phyloP scores from a whole-genome alignment of 2,113 vertebrate species.

The Platysternon megacephalum region DNA sequence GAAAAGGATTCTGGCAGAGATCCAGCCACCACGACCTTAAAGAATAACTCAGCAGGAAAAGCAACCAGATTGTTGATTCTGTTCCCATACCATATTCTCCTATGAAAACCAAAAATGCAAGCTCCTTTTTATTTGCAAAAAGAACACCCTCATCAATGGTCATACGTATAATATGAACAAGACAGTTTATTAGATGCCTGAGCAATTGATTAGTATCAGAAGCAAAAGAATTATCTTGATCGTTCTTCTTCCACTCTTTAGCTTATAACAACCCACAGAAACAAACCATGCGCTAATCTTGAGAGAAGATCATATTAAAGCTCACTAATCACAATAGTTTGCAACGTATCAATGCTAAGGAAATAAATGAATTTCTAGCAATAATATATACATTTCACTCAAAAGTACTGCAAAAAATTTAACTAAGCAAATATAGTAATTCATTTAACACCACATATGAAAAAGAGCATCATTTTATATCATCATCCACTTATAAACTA shows the following conservation, averaged over 20 bases:
- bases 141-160: neutral
- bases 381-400: conserved; percentile 38
- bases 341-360: conserved; percentile 14
- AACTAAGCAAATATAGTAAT: conserved; percentile 12
- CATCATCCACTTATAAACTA: conserved; percentile 24
- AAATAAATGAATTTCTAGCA: conserved; percentile 39
- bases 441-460: conserved; percentile 3
- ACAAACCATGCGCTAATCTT: neutral
- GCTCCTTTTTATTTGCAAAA: neutral
- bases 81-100: neutral
- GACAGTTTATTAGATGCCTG: neutral
- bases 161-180: neutral
- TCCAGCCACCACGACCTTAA: neutral
- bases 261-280: neutral
- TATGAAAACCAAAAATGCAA: neutral
- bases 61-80: neutral
- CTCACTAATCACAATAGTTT: conserved; percentile 1
- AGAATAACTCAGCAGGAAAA: neutral
- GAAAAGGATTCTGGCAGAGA: neutral
- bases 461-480: neutral
- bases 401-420: neutral
- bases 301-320: neutral
- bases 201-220: neutral
- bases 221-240: conserved; percentile 19
- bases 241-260: conserved; percentile 6